phyloP scores from a whole-genome alignment of 30 jellyfish, hydroid and myxozoan genomes.

The Cassiopea xamachana region DNA sequence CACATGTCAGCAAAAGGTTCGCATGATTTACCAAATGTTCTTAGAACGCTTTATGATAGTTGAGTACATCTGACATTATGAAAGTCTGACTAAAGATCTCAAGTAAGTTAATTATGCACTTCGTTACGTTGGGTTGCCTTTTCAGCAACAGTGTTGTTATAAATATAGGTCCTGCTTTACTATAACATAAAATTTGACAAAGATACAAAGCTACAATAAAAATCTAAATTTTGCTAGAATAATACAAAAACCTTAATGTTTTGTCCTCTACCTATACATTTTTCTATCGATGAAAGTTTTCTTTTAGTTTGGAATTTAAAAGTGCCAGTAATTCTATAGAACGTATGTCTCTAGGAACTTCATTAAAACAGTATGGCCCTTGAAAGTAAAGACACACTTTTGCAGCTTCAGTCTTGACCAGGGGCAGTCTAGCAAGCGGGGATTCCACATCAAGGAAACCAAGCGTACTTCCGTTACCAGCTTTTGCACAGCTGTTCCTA shows the following conservation, averaged over 20 bases:
- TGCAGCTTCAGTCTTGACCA: slow-evolving; percentile 30
- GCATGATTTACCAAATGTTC: too few species aligned
- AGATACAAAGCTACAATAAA: too few species aligned
- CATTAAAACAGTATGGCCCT: slow-evolving; percentile 34
- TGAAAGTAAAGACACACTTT: slow-evolving; percentile 20
- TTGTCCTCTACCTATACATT: neutral
- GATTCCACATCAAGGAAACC: neutral
- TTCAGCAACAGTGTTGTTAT: slow-evolving; percentile 10
- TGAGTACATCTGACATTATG: too few species aligned
- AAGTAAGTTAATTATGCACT: neutral
- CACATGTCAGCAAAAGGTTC: too few species aligned
- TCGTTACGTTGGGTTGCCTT: neutral
- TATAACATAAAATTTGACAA: neutral
- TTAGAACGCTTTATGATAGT: too few species aligned
- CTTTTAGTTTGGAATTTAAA: slow-evolving; percentile 21
- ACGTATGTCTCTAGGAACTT: slow-evolving; percentile 36
- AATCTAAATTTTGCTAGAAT: neutral
- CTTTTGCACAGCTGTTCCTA: too few species aligned
- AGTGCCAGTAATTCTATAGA: slow-evolving; percentile 5
- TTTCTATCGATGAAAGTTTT: neutral
- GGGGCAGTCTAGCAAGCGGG: slow-evolving; percentile 1
- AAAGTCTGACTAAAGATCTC: too few species aligned
- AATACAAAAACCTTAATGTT: neutral
- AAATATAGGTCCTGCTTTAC: slow-evolving; percentile 11
- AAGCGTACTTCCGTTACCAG: too few species aligned